Percentiles rank a stretch among this genome's conserved stretches.
phyloP scores from a whole-genome alignment of 2,888 invertebrate genomes.

The Calameuta pallipes region DNA sequence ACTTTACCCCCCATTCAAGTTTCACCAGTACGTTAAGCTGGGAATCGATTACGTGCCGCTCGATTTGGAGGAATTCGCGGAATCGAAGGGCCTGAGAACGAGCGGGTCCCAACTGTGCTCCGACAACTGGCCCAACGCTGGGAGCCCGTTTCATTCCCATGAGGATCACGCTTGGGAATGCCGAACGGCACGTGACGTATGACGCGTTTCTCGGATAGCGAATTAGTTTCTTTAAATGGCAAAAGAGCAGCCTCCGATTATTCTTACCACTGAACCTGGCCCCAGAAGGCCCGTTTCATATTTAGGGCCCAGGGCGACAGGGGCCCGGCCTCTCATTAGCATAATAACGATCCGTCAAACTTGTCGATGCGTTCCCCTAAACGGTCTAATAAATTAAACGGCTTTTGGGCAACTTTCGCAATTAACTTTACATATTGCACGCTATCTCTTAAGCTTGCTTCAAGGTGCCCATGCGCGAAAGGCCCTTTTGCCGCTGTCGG shows the following conservation, averaged over 20 bases:
- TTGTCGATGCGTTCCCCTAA: neutral
- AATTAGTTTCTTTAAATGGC: conserved; percentile 19
- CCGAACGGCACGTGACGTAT: conserved; percentile 20
- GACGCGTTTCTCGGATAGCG: conserved; percentile 21
- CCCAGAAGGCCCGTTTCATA: conserved; percentile 9
- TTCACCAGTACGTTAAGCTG: neutral
- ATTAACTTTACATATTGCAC: neutral
- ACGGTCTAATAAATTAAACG: neutral
- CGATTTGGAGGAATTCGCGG: neutral
- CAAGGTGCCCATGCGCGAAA: neutral
- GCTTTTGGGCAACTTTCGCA: neutral
- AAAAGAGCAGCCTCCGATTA: neutral
- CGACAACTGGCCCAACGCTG: neutral
- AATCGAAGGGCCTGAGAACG: neutral
- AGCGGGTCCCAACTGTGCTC: neutral
- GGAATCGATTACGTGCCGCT: neutral
- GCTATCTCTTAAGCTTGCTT: neutral
- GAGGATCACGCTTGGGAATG: conserved; percentile 36
- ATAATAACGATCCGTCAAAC: conserved; percentile 18
- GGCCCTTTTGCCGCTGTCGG: neutral
- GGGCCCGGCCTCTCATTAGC: conserved; percentile 17
- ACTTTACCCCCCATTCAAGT: neutral
- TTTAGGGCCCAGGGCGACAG: conserved; percentile 12
- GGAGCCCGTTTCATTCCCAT: conserved; percentile 21
- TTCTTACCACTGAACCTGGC: neutral